A percentile compares a stretch with the other conserved stretches of the same genome.
Conservation (phyloP, 1,140 invertebrate genomes). For the Ceratosolen fusciceps region DNA sequence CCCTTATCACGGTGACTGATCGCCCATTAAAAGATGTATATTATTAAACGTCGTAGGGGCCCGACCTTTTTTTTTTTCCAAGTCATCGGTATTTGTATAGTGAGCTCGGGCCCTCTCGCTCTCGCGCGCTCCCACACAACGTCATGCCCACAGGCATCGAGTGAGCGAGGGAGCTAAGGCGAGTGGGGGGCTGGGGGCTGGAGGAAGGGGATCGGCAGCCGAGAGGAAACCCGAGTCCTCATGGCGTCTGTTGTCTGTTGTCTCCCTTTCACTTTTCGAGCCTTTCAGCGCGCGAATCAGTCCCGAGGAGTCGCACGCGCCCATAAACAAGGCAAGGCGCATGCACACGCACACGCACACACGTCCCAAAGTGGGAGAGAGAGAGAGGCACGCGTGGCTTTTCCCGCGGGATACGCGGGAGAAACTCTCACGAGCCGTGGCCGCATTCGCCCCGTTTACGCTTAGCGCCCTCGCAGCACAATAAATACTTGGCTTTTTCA, state of each 20-base stretch:
- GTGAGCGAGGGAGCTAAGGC: too few species aligned
- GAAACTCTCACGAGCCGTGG: slow-evolving; percentile 36
- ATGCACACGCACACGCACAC: too few species aligned
- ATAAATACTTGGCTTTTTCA: slow-evolving; percentile 3
- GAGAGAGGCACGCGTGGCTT: too few species aligned
- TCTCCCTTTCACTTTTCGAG: slow-evolving; percentile 38
- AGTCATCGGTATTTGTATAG: background rate
- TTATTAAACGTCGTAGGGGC: background rate
- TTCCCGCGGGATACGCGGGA: slow-evolving; percentile 33
- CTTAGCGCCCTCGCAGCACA: background rate
- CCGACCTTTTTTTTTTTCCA: background rate
- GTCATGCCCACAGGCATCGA: too few species aligned
- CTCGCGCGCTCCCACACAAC: too few species aligned
- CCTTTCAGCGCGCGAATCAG: background rate
- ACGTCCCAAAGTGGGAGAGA: too few species aligned
- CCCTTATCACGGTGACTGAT: background rate
- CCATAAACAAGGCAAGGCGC: too few species aligned
- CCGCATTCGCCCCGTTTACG: slow-evolving; percentile 15
- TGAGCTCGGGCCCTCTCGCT: background rate
- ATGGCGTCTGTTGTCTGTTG: too few species aligned
- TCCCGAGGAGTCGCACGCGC: too few species aligned
- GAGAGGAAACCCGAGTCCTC: too few species aligned
- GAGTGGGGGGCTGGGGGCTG: too few species aligned
- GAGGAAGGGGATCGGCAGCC: too few species aligned
- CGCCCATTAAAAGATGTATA: slow-evolving; percentile 4